These are phyloP conservation scores for Falco biarmicus DNA, from an alignment of 2,797 vertebrate species.

Conservation along the genomic window DNA sequence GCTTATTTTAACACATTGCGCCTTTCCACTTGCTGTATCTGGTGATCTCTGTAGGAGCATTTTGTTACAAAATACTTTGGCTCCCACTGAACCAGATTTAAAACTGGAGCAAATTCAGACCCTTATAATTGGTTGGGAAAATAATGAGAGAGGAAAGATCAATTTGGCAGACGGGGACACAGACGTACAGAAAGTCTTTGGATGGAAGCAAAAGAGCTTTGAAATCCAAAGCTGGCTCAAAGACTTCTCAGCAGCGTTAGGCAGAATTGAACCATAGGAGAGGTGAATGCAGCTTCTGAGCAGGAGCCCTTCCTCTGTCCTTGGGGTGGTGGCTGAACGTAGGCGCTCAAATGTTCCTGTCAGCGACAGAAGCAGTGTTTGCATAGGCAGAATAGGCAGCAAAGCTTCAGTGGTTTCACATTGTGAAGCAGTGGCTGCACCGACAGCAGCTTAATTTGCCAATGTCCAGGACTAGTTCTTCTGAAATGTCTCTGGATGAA, in stretches of 20 bases:
- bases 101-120: slow-evolving; percentile 29
- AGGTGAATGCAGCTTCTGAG: not conserved
- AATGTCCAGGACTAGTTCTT: not conserved
- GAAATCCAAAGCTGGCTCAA: not conserved
- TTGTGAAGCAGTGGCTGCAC: not conserved
- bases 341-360: fast-evolving
- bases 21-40: not conserved
- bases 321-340: not conserved
- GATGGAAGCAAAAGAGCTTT: not conserved
- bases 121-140: not conserved
- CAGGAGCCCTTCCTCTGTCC: not conserved
- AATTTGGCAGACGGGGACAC: not conserved
- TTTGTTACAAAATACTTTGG: not conserved
- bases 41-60: not conserved
- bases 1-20: not conserved
- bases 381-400: not conserved
- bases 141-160: not conserved
- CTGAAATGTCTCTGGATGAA: not conserved
- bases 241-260: not conserved
- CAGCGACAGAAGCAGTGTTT: not conserved
- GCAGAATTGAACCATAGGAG: not conserved
- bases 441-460: not conserved
- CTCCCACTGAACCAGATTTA: not conserved
- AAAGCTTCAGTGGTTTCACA: not conserved
- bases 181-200: not conserved